Conservation (phyloP, 1,140 invertebrate species). For the Heliconius hewitsoni region DNA sequence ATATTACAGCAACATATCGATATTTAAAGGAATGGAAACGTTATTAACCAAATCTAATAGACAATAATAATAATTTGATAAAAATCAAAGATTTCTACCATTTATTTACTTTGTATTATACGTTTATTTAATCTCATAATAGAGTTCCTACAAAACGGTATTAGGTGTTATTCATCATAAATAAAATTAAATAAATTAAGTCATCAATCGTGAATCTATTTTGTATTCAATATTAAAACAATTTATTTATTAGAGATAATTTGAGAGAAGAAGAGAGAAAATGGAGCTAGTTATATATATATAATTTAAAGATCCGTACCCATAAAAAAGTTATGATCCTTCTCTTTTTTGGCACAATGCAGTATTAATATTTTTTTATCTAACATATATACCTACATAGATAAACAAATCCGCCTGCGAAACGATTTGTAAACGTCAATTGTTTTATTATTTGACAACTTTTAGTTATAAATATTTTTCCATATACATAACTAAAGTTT, state of each 20-base stretch:
- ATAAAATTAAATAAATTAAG: background rate
- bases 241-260: background rate
- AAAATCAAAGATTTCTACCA: background rate
- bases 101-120: background rate
- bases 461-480: background rate
- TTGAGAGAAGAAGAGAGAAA: too few relatives aligned
- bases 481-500: too few relatives aligned
- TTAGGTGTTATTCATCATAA: background rate
- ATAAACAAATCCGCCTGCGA: constrained; percentile 1
- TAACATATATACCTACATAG: background rate
- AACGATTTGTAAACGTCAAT: background rate
- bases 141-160: constrained; percentile 4
- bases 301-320: background rate
- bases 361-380: background rate
- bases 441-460: background rate
- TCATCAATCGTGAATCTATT: background rate
- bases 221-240: constrained; percentile 7
- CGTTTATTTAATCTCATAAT: background rate
- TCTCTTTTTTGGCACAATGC: background rate
- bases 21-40: too few relatives aligned
- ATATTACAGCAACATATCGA: background rate
- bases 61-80: too few relatives aligned
- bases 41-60: too few relatives aligned
- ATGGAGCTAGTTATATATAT: background rate
- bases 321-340: background rate